Percentiles rank a stretch among this genome's conserved stretches.
Conservation (phyloP, 1,140 invertebrate species). For the Diabrotica virgifera region DNA sequence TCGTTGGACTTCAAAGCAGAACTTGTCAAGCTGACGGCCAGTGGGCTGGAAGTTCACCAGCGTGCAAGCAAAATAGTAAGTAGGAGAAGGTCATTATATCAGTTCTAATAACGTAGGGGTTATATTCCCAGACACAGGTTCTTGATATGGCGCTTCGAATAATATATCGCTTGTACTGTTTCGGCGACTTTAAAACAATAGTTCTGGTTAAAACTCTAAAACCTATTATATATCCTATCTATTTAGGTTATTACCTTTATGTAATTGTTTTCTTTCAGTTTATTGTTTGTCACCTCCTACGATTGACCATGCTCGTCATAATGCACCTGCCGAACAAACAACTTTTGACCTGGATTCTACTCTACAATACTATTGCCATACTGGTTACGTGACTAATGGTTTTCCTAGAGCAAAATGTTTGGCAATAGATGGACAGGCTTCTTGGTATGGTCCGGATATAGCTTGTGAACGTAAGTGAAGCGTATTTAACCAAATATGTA, state of each 20-base stretch:
- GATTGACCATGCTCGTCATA: slow-evolving; percentile 84
- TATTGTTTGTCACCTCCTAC: slow-evolving; percentile 85
- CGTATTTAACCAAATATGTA: no score
- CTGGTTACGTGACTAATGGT: slow-evolving; percentile 83
- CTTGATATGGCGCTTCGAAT: no score
- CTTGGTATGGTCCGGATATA: slow-evolving; percentile 91
- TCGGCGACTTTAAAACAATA: no score
- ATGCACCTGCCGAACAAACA: slow-evolving; percentile 74
- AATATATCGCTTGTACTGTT: no score
- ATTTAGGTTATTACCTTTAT: no score
- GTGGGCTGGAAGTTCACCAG: slow-evolving; percentile 85
- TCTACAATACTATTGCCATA: slow-evolving; percentile 87
- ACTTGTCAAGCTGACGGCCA: slow-evolving; percentile 87
- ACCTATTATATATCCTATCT: neutral
- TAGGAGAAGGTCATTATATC: no score
- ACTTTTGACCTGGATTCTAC: slow-evolving; percentile 81
- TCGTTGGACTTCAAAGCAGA: slow-evolving; percentile 80
- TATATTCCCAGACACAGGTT: no score
- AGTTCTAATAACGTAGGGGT: no score
- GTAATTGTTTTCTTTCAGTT: slow-evolving; percentile 54
- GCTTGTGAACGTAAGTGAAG: slow-evolving; percentile 82
- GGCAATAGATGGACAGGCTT: slow-evolving; percentile 72
- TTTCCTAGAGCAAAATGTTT: slow-evolving; percentile 87
- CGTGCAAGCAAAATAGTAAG: slow-evolving; percentile 85
- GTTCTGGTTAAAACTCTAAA: no score